Evolutionary conservation across 2,113 vertebrate genomes (phyloP).

Genomic region (Polypterus bichir): DNA sequence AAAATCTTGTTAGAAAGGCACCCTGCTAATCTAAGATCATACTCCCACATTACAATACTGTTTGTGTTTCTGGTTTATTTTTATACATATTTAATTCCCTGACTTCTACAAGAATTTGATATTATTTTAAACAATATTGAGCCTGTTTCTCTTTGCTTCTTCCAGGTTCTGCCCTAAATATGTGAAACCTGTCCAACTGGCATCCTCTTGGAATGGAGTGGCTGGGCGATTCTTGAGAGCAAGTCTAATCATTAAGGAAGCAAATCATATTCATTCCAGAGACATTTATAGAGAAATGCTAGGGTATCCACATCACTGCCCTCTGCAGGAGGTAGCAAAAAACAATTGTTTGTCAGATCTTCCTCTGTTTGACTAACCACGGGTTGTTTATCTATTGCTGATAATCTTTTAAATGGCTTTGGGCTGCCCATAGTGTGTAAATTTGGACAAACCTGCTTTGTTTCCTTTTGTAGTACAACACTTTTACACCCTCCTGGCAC

Average conservation of each 20-base stretch:
- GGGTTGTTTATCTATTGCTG: neutral
- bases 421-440: too few relatives aligned
- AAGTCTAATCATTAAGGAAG: conserved; percentile 17
- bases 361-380: conserved; percentile 4
- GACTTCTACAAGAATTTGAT: too few relatives aligned
- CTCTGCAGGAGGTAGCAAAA: conserved; percentile 45
- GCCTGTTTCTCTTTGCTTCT: neutral
- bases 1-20: too few relatives aligned
- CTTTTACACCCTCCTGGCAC: conserved; percentile 29
- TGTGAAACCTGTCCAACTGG: conserved; percentile 3
- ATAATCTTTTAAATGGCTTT: too few relatives aligned
- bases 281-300: conserved; percentile 71
- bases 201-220: conserved; percentile 32
- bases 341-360: conserved; percentile 8
- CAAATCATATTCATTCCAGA: conserved; percentile 26
- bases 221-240: conserved; percentile 45
- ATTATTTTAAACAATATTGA: too few relatives aligned
- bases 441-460: conserved; percentile 3
- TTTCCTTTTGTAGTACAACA: conserved; percentile 36
- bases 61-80: too few relatives aligned
- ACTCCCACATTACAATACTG: too few relatives aligned
- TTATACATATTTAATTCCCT: too few relatives aligned
- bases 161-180: conserved; percentile 21
- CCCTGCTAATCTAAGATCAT: too few relatives aligned
- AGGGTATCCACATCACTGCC: conserved; percentile 54